phyloP scores from a whole-genome alignment of 2,888 invertebrate genomes.

The Plebejus argus region DNA sequence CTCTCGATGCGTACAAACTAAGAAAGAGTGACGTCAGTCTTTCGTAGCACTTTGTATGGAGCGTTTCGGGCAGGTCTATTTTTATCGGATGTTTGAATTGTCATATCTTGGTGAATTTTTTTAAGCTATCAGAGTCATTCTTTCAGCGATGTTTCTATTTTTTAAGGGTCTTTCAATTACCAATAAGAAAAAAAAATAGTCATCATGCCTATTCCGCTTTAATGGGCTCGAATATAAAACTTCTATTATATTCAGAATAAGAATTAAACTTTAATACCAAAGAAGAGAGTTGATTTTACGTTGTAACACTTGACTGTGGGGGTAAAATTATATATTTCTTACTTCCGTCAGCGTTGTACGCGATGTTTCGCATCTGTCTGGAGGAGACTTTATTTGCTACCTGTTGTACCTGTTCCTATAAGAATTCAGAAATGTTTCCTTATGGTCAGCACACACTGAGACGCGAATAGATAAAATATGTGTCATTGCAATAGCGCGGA shows the following conservation, averaged over 20 bases:
- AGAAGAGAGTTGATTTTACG: background rate
- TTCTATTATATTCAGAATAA: background rate
- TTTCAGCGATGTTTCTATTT: too few relatives aligned
- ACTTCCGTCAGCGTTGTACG: slow-evolving; percentile 24
- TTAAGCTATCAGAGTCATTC: too few relatives aligned
- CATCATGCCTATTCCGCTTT: too few relatives aligned
- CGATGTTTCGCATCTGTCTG: slow-evolving; percentile 17
- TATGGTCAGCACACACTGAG: background rate
- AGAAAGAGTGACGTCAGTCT: too few relatives aligned
- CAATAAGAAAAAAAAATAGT: too few relatives aligned
- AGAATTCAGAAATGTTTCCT: background rate
- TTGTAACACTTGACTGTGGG: background rate
- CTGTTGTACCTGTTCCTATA: slow-evolving; percentile 26
- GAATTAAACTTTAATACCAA: background rate
- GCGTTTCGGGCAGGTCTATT: too few relatives aligned
- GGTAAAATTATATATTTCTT: slow-evolving; percentile 20
- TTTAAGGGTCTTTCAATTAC: too few relatives aligned
- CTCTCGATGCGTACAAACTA: too few relatives aligned
- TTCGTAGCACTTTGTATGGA: too few relatives aligned
- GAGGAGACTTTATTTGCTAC: slow-evolving; percentile 18
- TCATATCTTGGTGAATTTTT: too few relatives aligned
- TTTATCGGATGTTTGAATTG: too few relatives aligned
- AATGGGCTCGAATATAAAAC: background rate
- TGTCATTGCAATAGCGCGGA: too few relatives aligned
- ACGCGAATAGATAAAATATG: background rate